Base-by-base conservation (phyloP, 1,140 invertebrate species). In the Octopus bimaculoides region DNA sequence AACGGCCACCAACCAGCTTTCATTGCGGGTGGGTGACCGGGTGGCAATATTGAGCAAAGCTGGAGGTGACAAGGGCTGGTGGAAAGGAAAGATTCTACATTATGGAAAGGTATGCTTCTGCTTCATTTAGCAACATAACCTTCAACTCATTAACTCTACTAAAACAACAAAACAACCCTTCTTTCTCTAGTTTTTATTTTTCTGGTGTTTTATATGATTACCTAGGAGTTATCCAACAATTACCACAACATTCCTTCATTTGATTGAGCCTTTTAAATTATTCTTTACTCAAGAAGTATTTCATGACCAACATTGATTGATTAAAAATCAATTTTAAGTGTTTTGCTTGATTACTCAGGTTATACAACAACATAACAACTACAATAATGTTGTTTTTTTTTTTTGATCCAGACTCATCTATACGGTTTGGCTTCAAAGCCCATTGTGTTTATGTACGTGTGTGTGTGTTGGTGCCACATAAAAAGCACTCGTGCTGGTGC, bases 11-110 rank as follows among this genome's bases (percentile, higher is more conserved):
- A 94, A 94, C 86, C 95, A 97, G 87, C 90, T 97, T 78, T 93
- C 93, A 76, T 89, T 97, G 76, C 92, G 92, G 79, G 93, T 93
- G 74, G 96, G 95, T 17, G 94, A 95, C 86, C 92, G 93, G 85
- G 93, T 98, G 20, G 92, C 95, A 52, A 92, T 95, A 52, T 89
- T 95, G 20, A 94, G 93, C 81, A 95, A 95, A 87, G 93, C 94
- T 85, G 94, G 94, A 26, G 94, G 94, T 85, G 92, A 93, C 83
- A 94, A 93, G 86, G 94, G 94, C 78, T 95, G 94, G 94, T 95
- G 94, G 94, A 95, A 95, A 83, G 94, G 94, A 53, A 93, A 94
- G 83, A 94, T 94, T 55, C 92, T 93, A 85, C 92, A 93, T 75
- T 92, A 92, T 74, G 92, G 94, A 84, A 91, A 91, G 88, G 93